Conservation (phyloP, 2,888 invertebrate genomes). For the Caenorhabditis becei region DNA sequence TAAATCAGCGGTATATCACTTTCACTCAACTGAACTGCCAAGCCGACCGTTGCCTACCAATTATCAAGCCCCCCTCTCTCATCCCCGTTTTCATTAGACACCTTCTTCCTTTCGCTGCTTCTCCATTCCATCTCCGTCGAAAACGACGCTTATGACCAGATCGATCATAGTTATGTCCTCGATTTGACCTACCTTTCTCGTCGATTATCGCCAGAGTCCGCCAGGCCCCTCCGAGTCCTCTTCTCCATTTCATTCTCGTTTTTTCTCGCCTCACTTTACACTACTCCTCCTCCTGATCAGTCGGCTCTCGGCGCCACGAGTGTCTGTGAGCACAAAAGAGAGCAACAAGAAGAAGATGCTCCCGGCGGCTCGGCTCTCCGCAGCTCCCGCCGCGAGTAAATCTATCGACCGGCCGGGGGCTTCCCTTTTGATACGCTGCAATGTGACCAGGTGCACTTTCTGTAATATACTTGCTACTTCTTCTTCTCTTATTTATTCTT, state of each 20-base stretch:
- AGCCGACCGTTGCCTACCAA: conserved; percentile 57
- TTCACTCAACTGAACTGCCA: conserved; percentile 48
- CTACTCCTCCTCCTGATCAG: conserved; percentile 19
- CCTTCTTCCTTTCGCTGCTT: conserved; percentile 32
- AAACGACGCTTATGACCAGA: conserved; percentile 36
- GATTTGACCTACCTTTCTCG: conserved; percentile 31
- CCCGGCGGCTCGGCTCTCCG: conserved; percentile 15
- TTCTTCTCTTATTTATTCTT: conserved; percentile 21
- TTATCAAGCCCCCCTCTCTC: conserved; percentile 44
- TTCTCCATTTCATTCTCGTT: conserved; percentile 12
- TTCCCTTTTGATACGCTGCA: conserved; percentile 30
- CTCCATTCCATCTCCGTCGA: background rate
- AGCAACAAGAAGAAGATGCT: conserved; percentile 45
- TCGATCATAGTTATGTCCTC: conserved; percentile 51
- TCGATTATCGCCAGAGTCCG: conserved; percentile 15
- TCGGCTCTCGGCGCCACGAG: conserved; percentile 43
- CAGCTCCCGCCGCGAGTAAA: conserved; percentile 24
- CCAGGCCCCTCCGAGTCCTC: background rate
- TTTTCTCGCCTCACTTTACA: conserved; percentile 47
- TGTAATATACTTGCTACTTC: background rate
- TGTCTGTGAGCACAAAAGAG: conserved; percentile 53
- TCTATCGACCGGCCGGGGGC: conserved; percentile 16
- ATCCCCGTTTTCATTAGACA: conserved; percentile 44
- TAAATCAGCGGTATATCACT: conserved; percentile 59
- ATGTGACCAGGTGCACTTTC: conserved; percentile 18